phyloP scores from a whole-genome alignment of 1,140 invertebrate genomes.

The Brachionus calyciflorus region DNA sequence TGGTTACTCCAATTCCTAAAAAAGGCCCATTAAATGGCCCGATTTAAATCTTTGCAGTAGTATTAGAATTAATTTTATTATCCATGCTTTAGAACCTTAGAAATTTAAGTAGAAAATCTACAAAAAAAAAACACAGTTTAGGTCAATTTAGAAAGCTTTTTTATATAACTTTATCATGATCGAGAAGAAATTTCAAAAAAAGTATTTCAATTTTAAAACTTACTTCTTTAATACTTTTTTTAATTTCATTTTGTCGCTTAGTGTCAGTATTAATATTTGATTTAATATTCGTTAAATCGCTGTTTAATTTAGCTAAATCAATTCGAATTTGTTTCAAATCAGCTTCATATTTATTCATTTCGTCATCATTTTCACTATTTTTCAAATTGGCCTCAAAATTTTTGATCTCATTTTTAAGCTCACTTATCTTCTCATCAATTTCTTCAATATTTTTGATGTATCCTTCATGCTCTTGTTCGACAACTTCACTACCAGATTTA shows the following conservation, averaged over 20 bases:
- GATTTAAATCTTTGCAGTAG: too few relatives aligned
- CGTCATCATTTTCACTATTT: constrained; percentile 8
- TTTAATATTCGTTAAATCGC: constrained; percentile 3
- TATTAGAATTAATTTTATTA: too few relatives aligned
- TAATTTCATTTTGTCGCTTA: constrained; percentile 12
- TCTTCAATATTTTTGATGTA: not conserved
- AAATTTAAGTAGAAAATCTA: too few relatives aligned
- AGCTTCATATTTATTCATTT: not conserved
- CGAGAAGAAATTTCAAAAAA: constrained; percentile 1
- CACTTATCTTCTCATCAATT: not conserved
- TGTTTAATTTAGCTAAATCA: constrained; percentile 36
- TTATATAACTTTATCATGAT: too few relatives aligned
- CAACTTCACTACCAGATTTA: not conserved
- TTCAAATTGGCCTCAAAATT: not conserved
- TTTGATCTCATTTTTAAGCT: constrained; percentile 15
- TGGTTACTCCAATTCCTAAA: too few relatives aligned
- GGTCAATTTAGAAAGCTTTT: too few relatives aligned
- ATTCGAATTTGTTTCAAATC: not conserved
- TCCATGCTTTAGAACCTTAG: too few relatives aligned
- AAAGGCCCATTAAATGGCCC: too few relatives aligned
- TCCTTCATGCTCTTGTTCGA: not conserved
- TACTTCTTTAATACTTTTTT: constrained; percentile 36
- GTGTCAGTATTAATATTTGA: constrained; percentile 29
- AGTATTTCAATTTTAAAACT: not conserved
- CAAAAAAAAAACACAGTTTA: too few relatives aligned